Conservation (phyloP, 2,888 invertebrate genomes). For the Leptopterna dolabrata region DNA sequence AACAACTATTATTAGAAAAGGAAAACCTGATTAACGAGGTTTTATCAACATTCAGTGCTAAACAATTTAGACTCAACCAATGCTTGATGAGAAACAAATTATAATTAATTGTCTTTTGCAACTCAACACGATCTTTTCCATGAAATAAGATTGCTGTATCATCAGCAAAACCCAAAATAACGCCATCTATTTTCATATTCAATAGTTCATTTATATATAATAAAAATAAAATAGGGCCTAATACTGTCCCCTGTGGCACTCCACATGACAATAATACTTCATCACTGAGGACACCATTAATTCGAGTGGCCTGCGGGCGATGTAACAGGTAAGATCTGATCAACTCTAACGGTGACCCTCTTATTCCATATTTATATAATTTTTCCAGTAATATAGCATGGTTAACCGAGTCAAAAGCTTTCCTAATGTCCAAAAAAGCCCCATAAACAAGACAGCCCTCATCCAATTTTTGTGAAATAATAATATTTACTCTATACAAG, state of each 20-base stretch:
- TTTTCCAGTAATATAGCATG: neutral
- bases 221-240: slow-evolving; percentile 16
- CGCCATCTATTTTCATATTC: neutral
- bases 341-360: too few relatives aligned
- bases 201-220: slow-evolving; percentile 14
- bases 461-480: slow-evolving; percentile 16
- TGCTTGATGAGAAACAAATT: slow-evolving; percentile 11
- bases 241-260: too few relatives aligned
- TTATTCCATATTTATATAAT: too few relatives aligned
- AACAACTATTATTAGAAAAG: neutral
- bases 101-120: slow-evolving; percentile 8
- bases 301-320: neutral
- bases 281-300: neutral
- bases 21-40: slow-evolving; percentile 11
- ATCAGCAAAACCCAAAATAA: slow-evolving; percentile 12
- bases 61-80: slow-evolving; percentile 10
- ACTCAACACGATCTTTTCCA: neutral
- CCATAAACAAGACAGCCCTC: neutral
- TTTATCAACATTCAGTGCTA: slow-evolving; percentile 4
- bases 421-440: neutral
- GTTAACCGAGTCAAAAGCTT: slow-evolving; percentile 3
- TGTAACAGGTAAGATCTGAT: too few relatives aligned
- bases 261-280: too few relatives aligned
- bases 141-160: neutral
- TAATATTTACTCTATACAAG: neutral